Evolutionary conservation across 30 jellyfish, hydroid and myxozoan species (phyloP).

Genomic region (Sanderia malayensis): DNA sequence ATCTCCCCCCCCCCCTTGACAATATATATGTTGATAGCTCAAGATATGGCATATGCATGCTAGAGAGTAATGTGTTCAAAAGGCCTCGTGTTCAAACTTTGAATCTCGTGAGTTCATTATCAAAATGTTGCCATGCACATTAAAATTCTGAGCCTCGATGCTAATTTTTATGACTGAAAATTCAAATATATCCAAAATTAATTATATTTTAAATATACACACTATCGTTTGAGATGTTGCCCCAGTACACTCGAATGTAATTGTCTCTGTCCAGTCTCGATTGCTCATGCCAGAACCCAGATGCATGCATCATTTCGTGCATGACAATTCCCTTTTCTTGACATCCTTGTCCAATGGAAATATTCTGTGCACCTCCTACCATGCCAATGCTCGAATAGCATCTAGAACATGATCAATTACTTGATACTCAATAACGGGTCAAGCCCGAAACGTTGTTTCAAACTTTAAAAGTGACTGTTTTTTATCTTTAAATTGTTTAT

Average conservation of each 20-base stretch:
- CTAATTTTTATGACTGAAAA: too few relatives aligned
- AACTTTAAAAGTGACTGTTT: too few relatives aligned
- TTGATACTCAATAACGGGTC: too few relatives aligned
- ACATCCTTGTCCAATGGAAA: slow-evolving; percentile 47
- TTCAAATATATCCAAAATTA: too few relatives aligned
- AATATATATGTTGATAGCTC: neutral
- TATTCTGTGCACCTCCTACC: slow-evolving; percentile 31
- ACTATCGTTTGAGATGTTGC: slow-evolving; percentile 17
- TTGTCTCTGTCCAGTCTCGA: slow-evolving; percentile 32
- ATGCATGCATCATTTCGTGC: slow-evolving; percentile 42
- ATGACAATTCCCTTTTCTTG: slow-evolving; percentile 14
- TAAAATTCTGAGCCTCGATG: too few relatives aligned
- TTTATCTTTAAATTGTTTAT: too few relatives aligned
- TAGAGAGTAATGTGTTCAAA: too few relatives aligned
- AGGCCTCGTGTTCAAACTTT: too few relatives aligned
- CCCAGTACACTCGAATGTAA: slow-evolving; percentile 31
- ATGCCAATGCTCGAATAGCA: slow-evolving; percentile 19
- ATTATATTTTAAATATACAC: too few relatives aligned
- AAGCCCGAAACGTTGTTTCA: too few relatives aligned
- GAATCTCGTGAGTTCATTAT: too few relatives aligned
- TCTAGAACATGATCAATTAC: neutral
- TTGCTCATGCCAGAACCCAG: slow-evolving; percentile 53
- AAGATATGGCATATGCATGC: neutral
- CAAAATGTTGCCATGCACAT: too few relatives aligned
- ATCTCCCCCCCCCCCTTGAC: neutral